These are phyloP conservation scores for Zosterops lateralis DNA, from an alignment of 2,113 vertebrate species.

Conservation along the genomic window DNA sequence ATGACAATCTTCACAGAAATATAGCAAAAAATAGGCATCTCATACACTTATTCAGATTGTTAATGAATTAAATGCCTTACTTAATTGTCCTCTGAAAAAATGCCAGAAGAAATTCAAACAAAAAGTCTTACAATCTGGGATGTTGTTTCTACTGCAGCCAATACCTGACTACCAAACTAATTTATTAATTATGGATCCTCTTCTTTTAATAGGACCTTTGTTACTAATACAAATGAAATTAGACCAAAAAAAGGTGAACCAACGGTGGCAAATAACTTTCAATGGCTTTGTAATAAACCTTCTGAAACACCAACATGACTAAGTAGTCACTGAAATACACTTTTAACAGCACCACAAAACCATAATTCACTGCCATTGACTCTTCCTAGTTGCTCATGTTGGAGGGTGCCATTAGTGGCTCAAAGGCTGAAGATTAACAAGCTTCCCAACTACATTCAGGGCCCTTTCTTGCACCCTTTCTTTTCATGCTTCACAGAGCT, in stretches of 20 bases:
- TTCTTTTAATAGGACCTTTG: neutral
- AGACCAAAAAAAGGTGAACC: neutral
- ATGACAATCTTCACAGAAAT: neutral
- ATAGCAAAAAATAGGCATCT: neutral
- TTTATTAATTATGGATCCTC: neutral
- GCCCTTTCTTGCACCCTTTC: neutral
- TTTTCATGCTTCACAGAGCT: constrained; percentile 18
- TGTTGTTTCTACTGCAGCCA: neutral
- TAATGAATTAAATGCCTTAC: neutral
- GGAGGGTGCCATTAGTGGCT: neutral
- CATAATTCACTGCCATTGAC: neutral
- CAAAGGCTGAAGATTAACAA: constrained; percentile 14
- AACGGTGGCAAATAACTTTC: neutral
- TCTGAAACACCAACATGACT: neutral
- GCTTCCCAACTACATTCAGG: neutral
- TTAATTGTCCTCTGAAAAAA: neutral
- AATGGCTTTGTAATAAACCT: neutral
- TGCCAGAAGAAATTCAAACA: neutral
- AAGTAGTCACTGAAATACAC: neutral
- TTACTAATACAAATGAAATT: neutral
- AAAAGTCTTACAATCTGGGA: neutral
- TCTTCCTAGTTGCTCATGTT: neutral
- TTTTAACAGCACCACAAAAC: neutral
- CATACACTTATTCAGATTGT: too few species aligned
- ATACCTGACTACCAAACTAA: neutral